A percentile compares a stretch with the other conserved stretches of the same genome.
Evolutionary conservation across 2,113 vertebrate genomes (phyloP).

Genomic region (Ursus arctos): DNA sequence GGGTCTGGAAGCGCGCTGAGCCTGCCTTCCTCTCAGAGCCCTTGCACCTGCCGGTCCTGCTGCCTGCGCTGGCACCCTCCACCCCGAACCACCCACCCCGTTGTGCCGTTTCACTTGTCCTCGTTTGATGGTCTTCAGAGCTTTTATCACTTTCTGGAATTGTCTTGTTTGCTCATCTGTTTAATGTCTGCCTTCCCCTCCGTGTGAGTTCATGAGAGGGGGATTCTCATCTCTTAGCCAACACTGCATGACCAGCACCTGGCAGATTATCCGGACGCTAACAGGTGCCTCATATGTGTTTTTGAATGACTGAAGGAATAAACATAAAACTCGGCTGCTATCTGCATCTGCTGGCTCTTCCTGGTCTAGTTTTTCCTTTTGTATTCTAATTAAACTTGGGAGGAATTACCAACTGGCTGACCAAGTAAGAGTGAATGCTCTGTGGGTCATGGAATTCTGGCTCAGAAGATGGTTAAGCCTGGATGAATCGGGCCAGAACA

Average conservation of each 20-base stretch:
- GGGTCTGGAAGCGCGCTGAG: neutral
- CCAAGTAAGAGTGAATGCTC: neutral
- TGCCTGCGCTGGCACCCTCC: neutral
- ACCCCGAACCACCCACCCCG: neutral
- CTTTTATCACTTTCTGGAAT: neutral
- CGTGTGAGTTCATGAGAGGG: neutral
- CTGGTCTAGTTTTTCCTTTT: neutral
- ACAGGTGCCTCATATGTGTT: neutral
- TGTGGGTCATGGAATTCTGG: neutral
- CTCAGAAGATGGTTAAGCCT: neutral
- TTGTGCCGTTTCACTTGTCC: neutral
- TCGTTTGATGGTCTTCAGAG: neutral
- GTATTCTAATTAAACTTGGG: slow-evolving; percentile 7
- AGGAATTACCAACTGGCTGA: neutral
- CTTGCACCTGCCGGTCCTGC: neutral
- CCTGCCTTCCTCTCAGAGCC: neutral
- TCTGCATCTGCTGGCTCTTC: neutral
- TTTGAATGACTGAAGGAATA: neutral
- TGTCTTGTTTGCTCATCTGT: neutral
- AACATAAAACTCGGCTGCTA: neutral
- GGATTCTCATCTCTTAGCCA: neutral
- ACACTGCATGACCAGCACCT: neutral
- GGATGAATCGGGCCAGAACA: neutral
- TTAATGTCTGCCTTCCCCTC: neutral
- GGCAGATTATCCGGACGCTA: neutral